Percentiles rank a stretch among this genome's conserved stretches.
These are phyloP conservation scores for Peromyscus maniculatus DNA, from an alignment of 2,113 vertebrate species.

Conservation along the genomic window DNA sequence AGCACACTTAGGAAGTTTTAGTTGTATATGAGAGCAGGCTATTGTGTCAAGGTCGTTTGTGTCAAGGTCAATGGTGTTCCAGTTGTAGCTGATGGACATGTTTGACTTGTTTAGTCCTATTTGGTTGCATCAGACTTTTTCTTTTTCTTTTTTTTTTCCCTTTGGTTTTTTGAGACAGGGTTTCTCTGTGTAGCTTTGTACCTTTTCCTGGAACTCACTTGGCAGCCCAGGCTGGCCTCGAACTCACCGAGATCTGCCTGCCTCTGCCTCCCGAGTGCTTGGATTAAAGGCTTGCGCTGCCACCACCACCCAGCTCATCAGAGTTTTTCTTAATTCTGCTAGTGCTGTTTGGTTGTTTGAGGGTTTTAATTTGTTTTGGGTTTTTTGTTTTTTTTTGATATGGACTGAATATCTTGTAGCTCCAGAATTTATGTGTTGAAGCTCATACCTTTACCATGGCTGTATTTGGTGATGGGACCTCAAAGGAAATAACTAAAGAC, in stretches of 20 bases:
- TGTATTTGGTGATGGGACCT: background rate
- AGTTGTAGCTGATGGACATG: background rate
- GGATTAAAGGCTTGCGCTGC: too few relatives aligned
- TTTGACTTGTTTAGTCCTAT: background rate
- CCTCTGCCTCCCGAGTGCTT: too few relatives aligned
- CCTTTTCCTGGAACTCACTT: too few relatives aligned
- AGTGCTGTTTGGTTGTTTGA: background rate
- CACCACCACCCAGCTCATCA: background rate
- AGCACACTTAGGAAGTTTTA: background rate
- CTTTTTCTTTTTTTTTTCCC: background rate
- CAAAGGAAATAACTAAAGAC: conserved; percentile 1
- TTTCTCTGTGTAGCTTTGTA: too few relatives aligned
- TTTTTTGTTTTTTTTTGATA: background rate
- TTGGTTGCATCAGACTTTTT: conserved; percentile 28
- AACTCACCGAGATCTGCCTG: too few relatives aligned
- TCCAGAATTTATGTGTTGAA: background rate
- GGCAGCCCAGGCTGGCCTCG: too few relatives aligned
- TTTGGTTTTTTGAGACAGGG: too few relatives aligned
- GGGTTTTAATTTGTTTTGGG: background rate
- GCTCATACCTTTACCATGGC: background rate
- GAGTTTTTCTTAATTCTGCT: background rate
- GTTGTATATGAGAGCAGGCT: background rate
- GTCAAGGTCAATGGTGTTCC: background rate
- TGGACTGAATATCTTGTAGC: background rate
- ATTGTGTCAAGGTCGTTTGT: background rate